A percentile compares a stretch with the other conserved stretches of the same genome.
phyloP scores from a whole-genome alignment of 2,888 invertebrate species.

The Cataglyphis albicans region DNA sequence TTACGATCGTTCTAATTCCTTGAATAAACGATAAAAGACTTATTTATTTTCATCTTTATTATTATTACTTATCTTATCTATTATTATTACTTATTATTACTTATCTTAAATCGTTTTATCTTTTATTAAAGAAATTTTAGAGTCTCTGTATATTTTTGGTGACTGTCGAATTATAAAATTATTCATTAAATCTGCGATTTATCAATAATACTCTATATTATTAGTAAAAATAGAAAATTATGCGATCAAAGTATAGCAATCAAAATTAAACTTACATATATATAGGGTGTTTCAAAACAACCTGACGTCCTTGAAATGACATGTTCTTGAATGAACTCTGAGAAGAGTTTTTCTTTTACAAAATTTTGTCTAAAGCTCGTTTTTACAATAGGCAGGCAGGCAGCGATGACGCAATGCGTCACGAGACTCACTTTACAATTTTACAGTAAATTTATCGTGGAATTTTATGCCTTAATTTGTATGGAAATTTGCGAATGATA shows the following conservation, averaged over 20 bases:
- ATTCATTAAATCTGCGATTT: background rate
- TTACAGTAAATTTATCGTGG: too few species aligned
- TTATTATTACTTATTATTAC: background rate
- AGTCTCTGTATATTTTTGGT: background rate
- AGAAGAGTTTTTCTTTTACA: too few species aligned
- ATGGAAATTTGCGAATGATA: too few species aligned
- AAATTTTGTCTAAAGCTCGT: too few species aligned
- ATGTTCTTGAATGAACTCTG: too few species aligned
- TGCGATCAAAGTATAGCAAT: background rate
- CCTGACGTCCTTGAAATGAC: too few species aligned
- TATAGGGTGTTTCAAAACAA: too few species aligned
- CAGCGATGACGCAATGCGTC: too few species aligned
- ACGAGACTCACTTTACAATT: too few species aligned
- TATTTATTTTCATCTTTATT: background rate
- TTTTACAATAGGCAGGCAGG: too few species aligned
- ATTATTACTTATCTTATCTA: too few species aligned
- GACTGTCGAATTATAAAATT: background rate
- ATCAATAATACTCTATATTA: background rate
- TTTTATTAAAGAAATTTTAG: background rate
- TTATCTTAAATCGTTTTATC: conserved; percentile 5
- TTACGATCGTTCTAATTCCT: background rate
- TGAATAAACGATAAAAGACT: background rate
- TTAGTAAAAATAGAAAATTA: background rate
- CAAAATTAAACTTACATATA: background rate
- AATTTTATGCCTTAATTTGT: too few species aligned